These are phyloP conservation scores for Rhinophrynus dorsalis DNA, from an alignment of 2,797 vertebrate species.

Conservation along the genomic window DNA sequence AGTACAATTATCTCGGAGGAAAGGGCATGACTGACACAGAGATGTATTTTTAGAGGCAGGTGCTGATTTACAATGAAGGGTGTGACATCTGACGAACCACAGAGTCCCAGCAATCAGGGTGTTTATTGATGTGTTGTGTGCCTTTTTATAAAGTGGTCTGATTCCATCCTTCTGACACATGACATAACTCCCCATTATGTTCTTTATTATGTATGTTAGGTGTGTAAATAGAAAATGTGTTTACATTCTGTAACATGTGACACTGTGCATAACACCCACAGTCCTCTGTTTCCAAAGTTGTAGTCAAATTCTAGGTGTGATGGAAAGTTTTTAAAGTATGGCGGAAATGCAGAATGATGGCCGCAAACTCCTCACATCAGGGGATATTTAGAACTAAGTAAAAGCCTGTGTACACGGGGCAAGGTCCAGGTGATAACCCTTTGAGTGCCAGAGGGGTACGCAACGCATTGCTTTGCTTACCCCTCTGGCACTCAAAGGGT, in stretches of 20 bases:
- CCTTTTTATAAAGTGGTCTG: neutral
- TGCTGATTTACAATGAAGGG: slow-evolving; percentile 5
- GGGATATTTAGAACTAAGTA: too few species aligned
- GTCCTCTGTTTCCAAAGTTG: too few species aligned
- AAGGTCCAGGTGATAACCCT: too few species aligned
- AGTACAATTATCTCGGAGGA: neutral
- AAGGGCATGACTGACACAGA: neutral
- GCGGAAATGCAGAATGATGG: too few species aligned
- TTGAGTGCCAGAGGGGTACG: too few species aligned
- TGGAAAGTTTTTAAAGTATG: too few species aligned
- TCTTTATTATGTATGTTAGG: neutral
- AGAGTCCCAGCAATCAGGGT: neutral
- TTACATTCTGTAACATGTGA: neutral
- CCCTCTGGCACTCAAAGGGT: too few species aligned
- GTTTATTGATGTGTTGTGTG: neutral
- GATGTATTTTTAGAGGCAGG: slow-evolving; percentile 21
- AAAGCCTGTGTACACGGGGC: too few species aligned
- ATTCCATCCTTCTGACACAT: neutral
- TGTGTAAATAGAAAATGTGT: neutral
- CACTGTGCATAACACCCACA: too few species aligned
- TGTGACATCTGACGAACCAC: slow-evolving; percentile 5
- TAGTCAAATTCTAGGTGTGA: too few species aligned
- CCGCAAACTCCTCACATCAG: too few species aligned
- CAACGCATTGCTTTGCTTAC: too few species aligned
- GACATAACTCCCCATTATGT: neutral